Percentiles rank a stretch among this genome's conserved stretches.
These are phyloP conservation scores for Malacoraja senta DNA, from an alignment of 2,797 vertebrate genomes.

Conservation along the genomic window DNA sequence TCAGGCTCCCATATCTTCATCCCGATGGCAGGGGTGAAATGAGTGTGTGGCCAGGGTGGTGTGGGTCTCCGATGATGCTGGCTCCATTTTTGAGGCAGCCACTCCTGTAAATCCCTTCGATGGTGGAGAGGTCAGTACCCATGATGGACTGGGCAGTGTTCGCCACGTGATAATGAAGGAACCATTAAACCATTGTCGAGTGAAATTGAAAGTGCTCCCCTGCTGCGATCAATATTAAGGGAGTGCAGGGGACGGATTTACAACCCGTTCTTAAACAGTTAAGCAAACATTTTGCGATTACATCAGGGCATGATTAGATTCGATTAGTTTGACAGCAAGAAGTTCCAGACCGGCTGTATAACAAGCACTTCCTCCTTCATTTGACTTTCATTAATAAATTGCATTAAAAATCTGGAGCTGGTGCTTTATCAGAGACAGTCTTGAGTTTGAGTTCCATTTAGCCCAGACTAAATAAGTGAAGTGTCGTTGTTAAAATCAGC, in stretches of 20 bases:
- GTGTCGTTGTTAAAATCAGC: background rate
- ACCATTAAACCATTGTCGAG: too few relatives aligned
- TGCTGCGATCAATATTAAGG: background rate
- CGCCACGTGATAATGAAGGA: too few relatives aligned
- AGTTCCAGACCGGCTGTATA: constrained; percentile 1
- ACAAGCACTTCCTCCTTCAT: constrained; percentile 9
- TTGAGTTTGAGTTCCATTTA: constrained; percentile 30
- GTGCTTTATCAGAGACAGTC: background rate
- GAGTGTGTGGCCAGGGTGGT: too few relatives aligned
- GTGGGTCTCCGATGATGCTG: too few relatives aligned
- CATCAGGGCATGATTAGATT: background rate
- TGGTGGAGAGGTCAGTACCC: too few relatives aligned
- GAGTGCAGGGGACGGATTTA: background rate
- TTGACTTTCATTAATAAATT: constrained; percentile 38
- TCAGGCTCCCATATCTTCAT: too few relatives aligned
- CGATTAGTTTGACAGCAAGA: background rate
- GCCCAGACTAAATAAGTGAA: constrained; percentile 15
- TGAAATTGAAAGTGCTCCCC: background rate
- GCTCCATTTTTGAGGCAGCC: too few relatives aligned
- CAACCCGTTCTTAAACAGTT: background rate
- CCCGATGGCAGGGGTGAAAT: too few relatives aligned
- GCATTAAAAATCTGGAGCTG: constrained; percentile 24
- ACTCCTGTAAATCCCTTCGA: too few relatives aligned
- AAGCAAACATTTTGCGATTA: background rate
- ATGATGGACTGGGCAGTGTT: too few relatives aligned